Evolutionary conservation across 2,888 invertebrate species (phyloP).

Genomic region (Phalangium opilio): DNA sequence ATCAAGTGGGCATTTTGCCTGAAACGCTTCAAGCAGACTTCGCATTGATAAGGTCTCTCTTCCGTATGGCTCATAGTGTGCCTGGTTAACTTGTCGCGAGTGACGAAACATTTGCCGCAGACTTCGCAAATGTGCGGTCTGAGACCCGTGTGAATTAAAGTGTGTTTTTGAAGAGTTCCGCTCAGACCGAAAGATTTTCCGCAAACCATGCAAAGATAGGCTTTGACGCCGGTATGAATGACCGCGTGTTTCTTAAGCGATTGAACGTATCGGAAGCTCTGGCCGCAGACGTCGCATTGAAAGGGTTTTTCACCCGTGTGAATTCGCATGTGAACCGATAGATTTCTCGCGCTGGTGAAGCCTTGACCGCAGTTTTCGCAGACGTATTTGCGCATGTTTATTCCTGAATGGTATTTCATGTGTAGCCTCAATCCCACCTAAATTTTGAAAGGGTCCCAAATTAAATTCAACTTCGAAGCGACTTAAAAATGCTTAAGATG

Average conservation of each 20-base stretch:
- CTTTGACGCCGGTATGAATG: slow-evolving; percentile 2
- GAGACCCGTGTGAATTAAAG: slow-evolving; percentile 46
- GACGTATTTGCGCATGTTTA: too few relatives aligned
- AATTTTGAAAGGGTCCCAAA: too few relatives aligned
- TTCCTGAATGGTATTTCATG: too few relatives aligned
- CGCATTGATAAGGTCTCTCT: slow-evolving; percentile 1
- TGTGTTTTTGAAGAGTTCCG: slow-evolving; percentile 16
- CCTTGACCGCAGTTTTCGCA: too few relatives aligned
- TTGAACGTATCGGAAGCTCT: background rate
- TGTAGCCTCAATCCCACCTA: too few relatives aligned
- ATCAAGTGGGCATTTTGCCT: slow-evolving; percentile 10
- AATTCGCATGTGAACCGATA: background rate
- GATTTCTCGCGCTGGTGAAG: too few relatives aligned
- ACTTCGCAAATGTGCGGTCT: slow-evolving; percentile 53
- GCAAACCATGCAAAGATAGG: slow-evolving; percentile 1
- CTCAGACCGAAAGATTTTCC: background rate
- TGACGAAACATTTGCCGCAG: slow-evolving; percentile 49
- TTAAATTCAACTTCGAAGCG: too few relatives aligned
- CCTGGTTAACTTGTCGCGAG: background rate
- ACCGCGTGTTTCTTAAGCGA: background rate
- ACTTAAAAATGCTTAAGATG: too few relatives aligned
- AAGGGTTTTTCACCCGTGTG: too few relatives aligned
- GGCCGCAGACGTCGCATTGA: slow-evolving; percentile 2
- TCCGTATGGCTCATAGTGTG: slow-evolving; percentile 1
- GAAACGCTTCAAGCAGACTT: slow-evolving; percentile 1